Evolutionary conservation across 2,888 invertebrate species (phyloP).

Genomic region (Thymelicus sylvestris): DNA sequence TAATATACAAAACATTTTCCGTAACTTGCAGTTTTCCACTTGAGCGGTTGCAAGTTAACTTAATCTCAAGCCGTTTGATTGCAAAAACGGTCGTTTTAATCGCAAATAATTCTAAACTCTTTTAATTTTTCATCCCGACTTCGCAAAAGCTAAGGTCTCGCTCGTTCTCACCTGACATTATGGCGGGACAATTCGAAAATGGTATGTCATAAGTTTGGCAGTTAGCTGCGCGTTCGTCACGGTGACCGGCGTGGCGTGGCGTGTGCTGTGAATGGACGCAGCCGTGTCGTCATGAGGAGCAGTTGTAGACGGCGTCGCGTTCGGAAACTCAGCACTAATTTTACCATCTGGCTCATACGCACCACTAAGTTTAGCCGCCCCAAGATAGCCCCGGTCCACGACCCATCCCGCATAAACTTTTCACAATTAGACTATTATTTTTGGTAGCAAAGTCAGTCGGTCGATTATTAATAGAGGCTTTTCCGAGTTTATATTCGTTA

Average conservation of each 20-base stretch:
- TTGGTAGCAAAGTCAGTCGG: conserved; percentile 86
- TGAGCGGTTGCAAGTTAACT: not conserved
- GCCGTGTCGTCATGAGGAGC: conserved; percentile 75
- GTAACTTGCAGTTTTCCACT: conserved; percentile 14
- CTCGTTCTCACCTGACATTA: conserved; percentile 61
- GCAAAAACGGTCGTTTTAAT: not conserved
- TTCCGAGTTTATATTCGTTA: conserved; percentile 85
- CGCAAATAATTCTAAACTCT: not conserved
- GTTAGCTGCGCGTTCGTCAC: conserved; percentile 64
- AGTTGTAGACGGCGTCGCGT: conserved; percentile 79
- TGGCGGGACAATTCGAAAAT: conserved; percentile 68
- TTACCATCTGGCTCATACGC: conserved; percentile 83
- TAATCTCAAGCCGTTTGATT: conserved; percentile 8
- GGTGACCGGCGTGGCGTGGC: conserved; percentile 69
- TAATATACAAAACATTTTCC: conserved; percentile 6
- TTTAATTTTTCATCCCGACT: not conserved
- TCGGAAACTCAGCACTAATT: conserved; percentile 76
- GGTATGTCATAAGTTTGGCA: conserved; percentile 83
- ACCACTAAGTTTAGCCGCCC: conserved; percentile 86
- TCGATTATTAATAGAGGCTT: conserved; percentile 86
- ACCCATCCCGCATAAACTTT: conserved; percentile 85
- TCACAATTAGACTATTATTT: conserved; percentile 86
- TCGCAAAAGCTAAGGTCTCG: conserved; percentile 9
- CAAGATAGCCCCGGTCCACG: conserved; percentile 85
- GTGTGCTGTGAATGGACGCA: conserved; percentile 73